A percentile compares a stretch with the other conserved stretches of the same genome.
phyloP scores from a whole-genome alignment of 2,797 vertebrate species.

The Melanotaenia trifasciata region DNA sequence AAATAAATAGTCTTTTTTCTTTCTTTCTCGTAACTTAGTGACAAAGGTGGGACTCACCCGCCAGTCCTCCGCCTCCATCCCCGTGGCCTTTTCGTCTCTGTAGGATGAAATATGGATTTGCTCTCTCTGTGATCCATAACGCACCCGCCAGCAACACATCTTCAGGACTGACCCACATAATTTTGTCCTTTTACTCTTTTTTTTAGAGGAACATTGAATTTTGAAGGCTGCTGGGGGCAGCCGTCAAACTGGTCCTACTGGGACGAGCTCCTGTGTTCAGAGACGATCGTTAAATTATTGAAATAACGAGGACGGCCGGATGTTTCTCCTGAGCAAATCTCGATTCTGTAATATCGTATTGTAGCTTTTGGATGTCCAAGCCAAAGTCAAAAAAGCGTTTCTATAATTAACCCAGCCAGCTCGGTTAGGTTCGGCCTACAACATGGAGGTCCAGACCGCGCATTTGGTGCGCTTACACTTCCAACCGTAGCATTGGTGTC shows the following conservation, averaged over 20 bases:
- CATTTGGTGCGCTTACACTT: slow-evolving; percentile 10
- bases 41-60: slow-evolving; percentile 83
- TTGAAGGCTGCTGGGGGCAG: slow-evolving; percentile 3
- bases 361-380: slow-evolving; percentile 11
- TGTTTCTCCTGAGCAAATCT: neutral
- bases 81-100: slow-evolving; percentile 96
- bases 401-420: slow-evolving; percentile 51
- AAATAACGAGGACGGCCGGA: slow-evolving; percentile 22
- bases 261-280: neutral
- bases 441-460: slow-evolving; percentile 11
- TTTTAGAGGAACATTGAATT: slow-evolving; percentile 72
- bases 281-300: slow-evolving; percentile 2
- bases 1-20: too few species aligned
- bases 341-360: neutral
- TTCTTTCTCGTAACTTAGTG: too few species aligned
- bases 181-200: slow-evolving; percentile 11
- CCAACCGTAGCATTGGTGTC: slow-evolving; percentile 8
- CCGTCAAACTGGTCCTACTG: slow-evolving; percentile 22
- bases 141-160: slow-evolving; percentile 96
- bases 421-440: slow-evolving; percentile 29
- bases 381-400: slow-evolving; percentile 24
- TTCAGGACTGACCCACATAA: slow-evolving; percentile 97
- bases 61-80: slow-evolving; percentile 92
- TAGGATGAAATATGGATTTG: slow-evolving; percentile 97
- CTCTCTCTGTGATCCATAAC: slow-evolving; percentile 95